These are phyloP conservation scores for Pollachius pollachius DNA, from an alignment of 2,113 vertebrate genomes.

Conservation along the genomic window DNA sequence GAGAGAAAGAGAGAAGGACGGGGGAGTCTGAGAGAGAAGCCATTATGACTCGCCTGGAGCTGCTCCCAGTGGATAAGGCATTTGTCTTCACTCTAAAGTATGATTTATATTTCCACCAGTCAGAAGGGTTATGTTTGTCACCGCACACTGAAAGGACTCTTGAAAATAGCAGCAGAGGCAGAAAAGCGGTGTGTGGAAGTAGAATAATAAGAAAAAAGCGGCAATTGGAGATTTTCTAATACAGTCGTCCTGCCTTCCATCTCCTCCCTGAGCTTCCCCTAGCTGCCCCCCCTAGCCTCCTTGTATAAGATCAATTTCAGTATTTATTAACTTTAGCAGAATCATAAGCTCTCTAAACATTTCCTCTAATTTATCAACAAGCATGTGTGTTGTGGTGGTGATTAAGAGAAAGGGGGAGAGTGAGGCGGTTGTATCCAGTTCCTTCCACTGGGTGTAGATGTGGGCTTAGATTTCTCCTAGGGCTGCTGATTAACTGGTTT, in stretches of 20 bases:
- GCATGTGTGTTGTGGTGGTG: constrained; percentile 48
- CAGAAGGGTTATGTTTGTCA: constrained; percentile 72
- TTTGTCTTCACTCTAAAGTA: constrained; percentile 75
- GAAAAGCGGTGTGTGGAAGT: constrained; percentile 19
- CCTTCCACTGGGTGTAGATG: constrained; percentile 77
- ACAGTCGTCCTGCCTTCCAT: constrained; percentile 32
- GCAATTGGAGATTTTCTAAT: constrained; percentile 29
- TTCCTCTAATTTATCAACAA: constrained; percentile 59
- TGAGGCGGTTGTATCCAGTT: constrained; percentile 70
- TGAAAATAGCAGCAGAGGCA: constrained; percentile 61
- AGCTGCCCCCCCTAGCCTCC: constrained; percentile 48
- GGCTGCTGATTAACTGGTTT: constrained; percentile 67
- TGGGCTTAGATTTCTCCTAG: constrained; percentile 75
- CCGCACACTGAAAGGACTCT: constrained; percentile 62
- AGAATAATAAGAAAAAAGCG: no score
- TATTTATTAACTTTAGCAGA: constrained; percentile 64
- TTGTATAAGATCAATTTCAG: constrained; percentile 61
- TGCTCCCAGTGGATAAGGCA: constrained; percentile 68
- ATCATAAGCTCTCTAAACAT: constrained; percentile 57
- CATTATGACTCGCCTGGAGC: constrained; percentile 66
- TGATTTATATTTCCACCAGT: constrained; percentile 74
- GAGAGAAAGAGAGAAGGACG: constrained; percentile 23
- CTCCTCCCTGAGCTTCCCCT: constrained; percentile 3
- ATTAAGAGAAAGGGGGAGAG: constrained; percentile 50
- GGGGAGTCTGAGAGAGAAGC: constrained; percentile 5